Conservation (phyloP, 2,113 vertebrate genomes). For the Pseudonaja textilis region DNA sequence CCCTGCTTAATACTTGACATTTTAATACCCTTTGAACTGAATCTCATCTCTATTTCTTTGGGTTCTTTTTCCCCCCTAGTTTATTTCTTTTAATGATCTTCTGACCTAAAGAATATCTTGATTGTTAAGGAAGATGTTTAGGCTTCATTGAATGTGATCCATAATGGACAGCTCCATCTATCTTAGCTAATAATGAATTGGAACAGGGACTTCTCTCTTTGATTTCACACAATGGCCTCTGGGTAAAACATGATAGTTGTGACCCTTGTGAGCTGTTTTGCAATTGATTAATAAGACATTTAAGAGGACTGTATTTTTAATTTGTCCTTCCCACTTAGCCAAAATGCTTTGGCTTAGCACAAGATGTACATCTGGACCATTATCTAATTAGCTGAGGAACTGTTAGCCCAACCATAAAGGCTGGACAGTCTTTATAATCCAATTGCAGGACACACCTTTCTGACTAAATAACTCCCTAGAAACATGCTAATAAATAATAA, state of each 20-base stretch:
- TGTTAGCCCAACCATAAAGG: neutral
- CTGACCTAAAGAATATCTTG: constrained; percentile 1
- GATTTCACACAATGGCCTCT: neutral
- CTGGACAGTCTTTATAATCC: neutral
- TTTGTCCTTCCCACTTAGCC: neutral
- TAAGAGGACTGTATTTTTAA: neutral
- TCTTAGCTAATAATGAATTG: constrained; percentile 25
- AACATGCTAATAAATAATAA: neutral
- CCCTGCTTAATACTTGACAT: neutral
- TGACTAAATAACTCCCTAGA: neutral
- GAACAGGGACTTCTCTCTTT: constrained; percentile 7
- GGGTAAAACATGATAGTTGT: neutral
- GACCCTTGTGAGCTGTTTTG: neutral
- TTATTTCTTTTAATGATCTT: constrained; percentile 22
- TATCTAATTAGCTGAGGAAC: neutral
- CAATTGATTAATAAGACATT: neutral
- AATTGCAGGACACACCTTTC: neutral
- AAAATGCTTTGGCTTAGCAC: neutral
- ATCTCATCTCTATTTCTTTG: neutral
- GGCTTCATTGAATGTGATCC: constrained; percentile 13
- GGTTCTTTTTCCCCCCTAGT: neutral
- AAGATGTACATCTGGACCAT: neutral
- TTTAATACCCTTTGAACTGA: neutral
- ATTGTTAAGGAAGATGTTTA: constrained; percentile 14
- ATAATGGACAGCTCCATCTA: neutral